phyloP scores from a whole-genome alignment of 2,113 vertebrate genomes.

The Thamnophis sirtalis region DNA sequence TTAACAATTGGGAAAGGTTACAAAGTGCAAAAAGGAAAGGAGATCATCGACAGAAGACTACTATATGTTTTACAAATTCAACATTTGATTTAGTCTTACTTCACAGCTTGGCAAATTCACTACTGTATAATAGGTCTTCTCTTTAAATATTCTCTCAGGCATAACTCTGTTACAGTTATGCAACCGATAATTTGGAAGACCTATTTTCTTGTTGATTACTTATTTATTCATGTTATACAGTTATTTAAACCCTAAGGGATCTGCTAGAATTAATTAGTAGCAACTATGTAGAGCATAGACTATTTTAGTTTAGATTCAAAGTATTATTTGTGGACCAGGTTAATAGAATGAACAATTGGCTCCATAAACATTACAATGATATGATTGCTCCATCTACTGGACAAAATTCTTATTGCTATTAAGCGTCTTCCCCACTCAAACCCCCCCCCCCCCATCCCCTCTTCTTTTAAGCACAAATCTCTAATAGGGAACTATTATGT shows the following conservation, averaged over 20 bases:
- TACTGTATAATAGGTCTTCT: too few relatives aligned
- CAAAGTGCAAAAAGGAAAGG: background rate
- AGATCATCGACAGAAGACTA: background rate
- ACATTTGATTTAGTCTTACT: background rate
- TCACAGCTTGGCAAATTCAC: background rate
- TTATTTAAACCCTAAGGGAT: background rate
- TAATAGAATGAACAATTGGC: background rate
- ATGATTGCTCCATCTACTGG: slow-evolving; percentile 56
- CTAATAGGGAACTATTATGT: background rate
- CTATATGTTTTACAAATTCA: background rate
- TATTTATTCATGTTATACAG: background rate
- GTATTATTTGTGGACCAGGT: background rate
- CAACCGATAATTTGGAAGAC: background rate
- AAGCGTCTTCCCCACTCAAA: too few relatives aligned
- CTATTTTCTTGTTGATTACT: background rate
- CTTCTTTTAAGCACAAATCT: background rate
- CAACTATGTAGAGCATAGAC: background rate
- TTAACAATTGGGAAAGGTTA: background rate
- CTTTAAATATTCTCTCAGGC: background rate
- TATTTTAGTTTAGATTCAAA: background rate
- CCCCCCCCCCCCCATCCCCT: rapidly evolving
- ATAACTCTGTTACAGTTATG: background rate
- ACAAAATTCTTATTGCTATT: background rate
- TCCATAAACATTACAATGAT: background rate
- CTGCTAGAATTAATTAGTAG: background rate